phyloP scores from a whole-genome alignment of 2,888 invertebrate genomes.

The Dromius quadrimaculatus region DNA sequence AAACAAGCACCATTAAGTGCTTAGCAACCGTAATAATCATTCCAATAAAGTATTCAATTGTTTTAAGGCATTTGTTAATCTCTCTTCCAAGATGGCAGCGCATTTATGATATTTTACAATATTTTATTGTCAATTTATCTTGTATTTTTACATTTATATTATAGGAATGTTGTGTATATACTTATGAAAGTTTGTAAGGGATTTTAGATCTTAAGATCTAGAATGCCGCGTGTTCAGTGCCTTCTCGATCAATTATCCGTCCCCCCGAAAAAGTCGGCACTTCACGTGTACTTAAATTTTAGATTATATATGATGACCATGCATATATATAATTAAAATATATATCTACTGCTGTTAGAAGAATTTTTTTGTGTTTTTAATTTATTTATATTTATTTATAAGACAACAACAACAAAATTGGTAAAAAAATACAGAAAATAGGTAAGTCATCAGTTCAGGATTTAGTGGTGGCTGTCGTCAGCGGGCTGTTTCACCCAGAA shows the following conservation, averaged over 20 bases:
- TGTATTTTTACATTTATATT: conserved; percentile 51
- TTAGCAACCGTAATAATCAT: conserved; percentile 41
- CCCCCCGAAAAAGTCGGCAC: conserved; percentile 48
- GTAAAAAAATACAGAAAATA: conserved; percentile 29
- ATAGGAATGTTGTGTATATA: conserved; percentile 49
- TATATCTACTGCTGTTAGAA: conserved; percentile 50
- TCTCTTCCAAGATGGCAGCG: conserved; percentile 44
- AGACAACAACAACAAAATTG: conserved; percentile 31
- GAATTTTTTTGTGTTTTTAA: conserved; percentile 15
- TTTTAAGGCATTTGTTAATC: conserved; percentile 50
- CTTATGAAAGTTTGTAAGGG: conserved; percentile 45
- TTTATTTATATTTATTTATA: conserved; percentile 16
- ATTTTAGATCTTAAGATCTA: conserved; percentile 20
- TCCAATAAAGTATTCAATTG: conserved; percentile 49
- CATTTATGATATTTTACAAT: conserved; percentile 52
- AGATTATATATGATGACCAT: conserved; percentile 47
- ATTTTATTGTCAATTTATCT: conserved; percentile 52
- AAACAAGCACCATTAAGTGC: conserved; percentile 16
- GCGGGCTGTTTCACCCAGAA: conserved; percentile 81
- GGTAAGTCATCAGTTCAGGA: conserved; percentile 11
- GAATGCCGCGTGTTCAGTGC: conserved; percentile 42
- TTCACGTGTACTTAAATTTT: conserved; percentile 47
- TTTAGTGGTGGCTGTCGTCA: conserved; percentile 68
- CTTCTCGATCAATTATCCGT: conserved; percentile 51
- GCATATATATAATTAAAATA: conserved; percentile 46